Percentiles rank a stretch among this genome's conserved stretches.
Evolutionary conservation across 2,797 vertebrate species (phyloP).

Genomic region (Typhlichthys eigenmanni): DNA sequence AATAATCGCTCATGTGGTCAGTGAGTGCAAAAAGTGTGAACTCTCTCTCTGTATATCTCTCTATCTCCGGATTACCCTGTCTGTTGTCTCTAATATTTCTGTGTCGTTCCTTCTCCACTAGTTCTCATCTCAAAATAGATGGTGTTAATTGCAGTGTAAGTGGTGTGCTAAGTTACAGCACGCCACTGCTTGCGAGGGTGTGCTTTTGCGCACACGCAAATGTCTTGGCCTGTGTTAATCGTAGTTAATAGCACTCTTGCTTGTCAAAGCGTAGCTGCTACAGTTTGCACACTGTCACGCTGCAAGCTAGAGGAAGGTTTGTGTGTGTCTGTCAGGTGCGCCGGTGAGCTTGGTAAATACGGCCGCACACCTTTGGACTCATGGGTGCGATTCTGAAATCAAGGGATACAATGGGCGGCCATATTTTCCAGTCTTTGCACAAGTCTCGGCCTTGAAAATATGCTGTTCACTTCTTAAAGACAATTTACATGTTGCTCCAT

Average conservation of each 20-base stretch:
- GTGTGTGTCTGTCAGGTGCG: conserved; percentile 7
- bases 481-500: too few species aligned
- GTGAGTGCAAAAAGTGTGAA: neutral
- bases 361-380: conserved; percentile 42
- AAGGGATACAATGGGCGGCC: too few species aligned
- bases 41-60: neutral
- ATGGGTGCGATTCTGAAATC: conserved; percentile 19
- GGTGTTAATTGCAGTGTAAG: conserved; percentile 16
- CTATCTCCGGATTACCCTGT: neutral
- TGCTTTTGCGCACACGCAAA: conserved; percentile 1
- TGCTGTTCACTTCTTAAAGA: too few species aligned
- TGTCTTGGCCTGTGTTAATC: neutral
- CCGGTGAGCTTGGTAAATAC: conserved; percentile 28
- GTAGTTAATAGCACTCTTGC: conserved; percentile 3
- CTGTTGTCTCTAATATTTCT: neutral
- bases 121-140: conserved; percentile 14
- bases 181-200: neutral
- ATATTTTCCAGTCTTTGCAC: too few species aligned
- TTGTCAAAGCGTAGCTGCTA: conserved; percentile 4
- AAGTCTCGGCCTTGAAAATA: too few species aligned
- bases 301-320: neutral
- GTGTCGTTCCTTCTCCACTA: neutral
- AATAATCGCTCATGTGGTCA: neutral
- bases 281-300: neutral
- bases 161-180: conserved; percentile 12